A percentile compares a stretch with the other conserved stretches of the same genome.
These are phyloP conservation scores for Trididemnum nubilum DNA, from an alignment of 23 tunicate genomes.

Conservation along the genomic window DNA sequence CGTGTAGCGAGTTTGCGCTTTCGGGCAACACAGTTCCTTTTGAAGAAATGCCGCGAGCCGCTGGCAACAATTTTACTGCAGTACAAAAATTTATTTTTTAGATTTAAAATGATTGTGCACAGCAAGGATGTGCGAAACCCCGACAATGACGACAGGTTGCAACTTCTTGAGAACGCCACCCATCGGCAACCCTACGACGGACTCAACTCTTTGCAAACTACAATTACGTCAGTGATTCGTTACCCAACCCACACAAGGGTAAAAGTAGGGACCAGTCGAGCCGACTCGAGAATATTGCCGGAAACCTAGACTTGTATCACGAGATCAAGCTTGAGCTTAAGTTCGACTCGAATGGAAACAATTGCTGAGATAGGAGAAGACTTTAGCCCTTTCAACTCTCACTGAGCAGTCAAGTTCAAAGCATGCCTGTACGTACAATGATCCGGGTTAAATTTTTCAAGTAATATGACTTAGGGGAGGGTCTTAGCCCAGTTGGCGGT, in stretches of 20 bases:
- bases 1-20: neutral
- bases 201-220: constrained; percentile 38
- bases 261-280: constrained; percentile 1
- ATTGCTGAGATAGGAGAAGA: too few species aligned
- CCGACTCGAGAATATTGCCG: neutral
- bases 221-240: constrained; percentile 5
- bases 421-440: too few species aligned
- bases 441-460: too few species aligned
- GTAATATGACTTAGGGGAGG: too few species aligned
- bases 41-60: neutral
- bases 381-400: too few species aligned
- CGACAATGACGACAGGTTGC: constrained; percentile 4
- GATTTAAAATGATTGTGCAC: constrained; percentile 55
- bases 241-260: constrained; percentile 37
- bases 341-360: too few species aligned
- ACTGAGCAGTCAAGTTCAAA: too few species aligned
- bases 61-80: neutral
- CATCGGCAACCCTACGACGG: constrained; percentile 37
- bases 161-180: neutral
- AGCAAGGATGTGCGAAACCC: constrained; percentile 39
- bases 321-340: neutral
- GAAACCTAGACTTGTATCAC: neutral
- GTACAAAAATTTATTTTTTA: neutral
- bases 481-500: too few species aligned
- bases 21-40: neutral